Evolutionary conservation across 1,140 invertebrate genomes (phyloP), one percentile per base, ranked within the genome.

Genomic region (Gonioctena quinquepunctata): DNA sequence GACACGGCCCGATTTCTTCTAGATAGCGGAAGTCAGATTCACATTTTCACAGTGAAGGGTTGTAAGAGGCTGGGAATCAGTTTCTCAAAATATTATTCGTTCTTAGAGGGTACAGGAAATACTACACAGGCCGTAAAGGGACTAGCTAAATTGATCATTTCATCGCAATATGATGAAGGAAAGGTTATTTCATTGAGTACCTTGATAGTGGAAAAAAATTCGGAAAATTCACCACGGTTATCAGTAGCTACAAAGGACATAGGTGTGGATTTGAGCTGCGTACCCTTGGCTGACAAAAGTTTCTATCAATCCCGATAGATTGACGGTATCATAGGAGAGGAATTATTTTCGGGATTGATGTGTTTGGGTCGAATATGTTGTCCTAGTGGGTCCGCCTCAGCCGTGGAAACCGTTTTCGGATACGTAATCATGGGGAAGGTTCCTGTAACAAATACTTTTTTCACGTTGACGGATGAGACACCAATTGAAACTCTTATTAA

Each of bases 381-480:
- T 54, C 8, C 16, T 11, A 19, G 4, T 19, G 57, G 25, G 11
- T n/a, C 19, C 23, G 3, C 57, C 18, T 11, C 13, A 11, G 57
- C 57, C 8, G 3, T 21, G 13, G 16, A 60, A 21, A 60, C 57
- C 2, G 16, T 23, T 23, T 60, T 60, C 3, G 57, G 23, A 13
- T 60, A 60, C 7, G 27, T 60, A 26, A 60, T 60, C 11, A 60
- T 60, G 57, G 57, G 57, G 11, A 60, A 60, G 18, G 18, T 28
- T 23, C 21, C 57, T 7, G 21, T 60, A 13, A 33, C 7, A 60
- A 19, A 19, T 2, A 60, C n/a, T 11, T 26, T 16, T 60, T 60
- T 60, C 2, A 16, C 57, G 16, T 26, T 60, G 11, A 19, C 25
- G 57, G 25, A 60, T 26, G 25, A 23, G 11, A 26, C 23, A 21